Evolutionary conservation across 2,888 invertebrate genomes (phyloP).

Genomic region (Polydrusus tereticollis): DNA sequence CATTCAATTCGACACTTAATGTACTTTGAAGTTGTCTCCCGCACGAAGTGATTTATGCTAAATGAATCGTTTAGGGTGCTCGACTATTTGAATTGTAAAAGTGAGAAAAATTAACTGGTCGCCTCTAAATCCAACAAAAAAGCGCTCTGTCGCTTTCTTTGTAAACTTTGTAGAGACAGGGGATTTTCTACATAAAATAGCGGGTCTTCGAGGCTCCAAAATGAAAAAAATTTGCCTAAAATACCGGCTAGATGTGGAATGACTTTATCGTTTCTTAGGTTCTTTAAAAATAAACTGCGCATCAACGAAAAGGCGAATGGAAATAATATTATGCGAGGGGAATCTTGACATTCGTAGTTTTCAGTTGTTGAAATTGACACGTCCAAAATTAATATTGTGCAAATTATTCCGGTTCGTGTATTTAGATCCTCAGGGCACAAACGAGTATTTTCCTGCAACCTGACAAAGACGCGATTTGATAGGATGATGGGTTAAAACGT

Average conservation of each 20-base stretch:
- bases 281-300: no score
- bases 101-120: conserved; percentile 26
- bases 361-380: no score
- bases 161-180: not conserved
- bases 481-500: no score
- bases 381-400: no score
- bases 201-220: not conserved
- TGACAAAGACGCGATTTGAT: no score
- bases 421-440: no score
- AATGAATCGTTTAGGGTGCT: conserved; percentile 30
- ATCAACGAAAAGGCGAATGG: no score
- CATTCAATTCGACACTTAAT: conserved; percentile 33
- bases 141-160: not conserved
- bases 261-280: not conserved
- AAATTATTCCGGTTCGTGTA: no score
- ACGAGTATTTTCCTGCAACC: no score
- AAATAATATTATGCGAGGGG: no score
- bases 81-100: conserved; percentile 35
- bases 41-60: conserved; percentile 39
- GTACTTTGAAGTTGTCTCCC: conserved; percentile 13
- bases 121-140: conserved; percentile 1
- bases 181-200: not conserved
- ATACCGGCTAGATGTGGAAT: not conserved
- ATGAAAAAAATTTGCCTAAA: not conserved
- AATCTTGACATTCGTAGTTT: no score